These are phyloP conservation scores for Erpornis zantholeuca DNA, from an alignment of 2,113 vertebrate genomes.

Conservation along the genomic window DNA sequence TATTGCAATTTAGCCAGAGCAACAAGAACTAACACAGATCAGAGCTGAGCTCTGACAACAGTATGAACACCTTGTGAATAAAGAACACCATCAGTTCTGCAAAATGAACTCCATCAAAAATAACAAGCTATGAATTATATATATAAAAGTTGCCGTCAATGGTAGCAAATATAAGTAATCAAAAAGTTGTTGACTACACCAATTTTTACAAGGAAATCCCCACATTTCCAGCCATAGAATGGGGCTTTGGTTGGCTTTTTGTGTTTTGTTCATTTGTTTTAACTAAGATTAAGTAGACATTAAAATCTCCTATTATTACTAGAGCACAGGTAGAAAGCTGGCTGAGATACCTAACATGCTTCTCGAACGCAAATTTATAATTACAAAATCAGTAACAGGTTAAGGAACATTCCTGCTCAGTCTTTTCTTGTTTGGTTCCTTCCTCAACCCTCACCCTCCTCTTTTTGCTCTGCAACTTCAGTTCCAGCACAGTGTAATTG, in stretches of 20 bases:
- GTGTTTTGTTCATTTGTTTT: background rate
- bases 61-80: background rate
- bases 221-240: background rate
- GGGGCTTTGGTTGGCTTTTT: too few species aligned
- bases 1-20: background rate
- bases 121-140: background rate
- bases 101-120: background rate
- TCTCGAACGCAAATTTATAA: background rate
- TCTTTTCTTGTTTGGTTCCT: background rate
- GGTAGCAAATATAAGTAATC: background rate
- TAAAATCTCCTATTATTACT: background rate
- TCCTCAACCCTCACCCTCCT: background rate
- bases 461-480: background rate
- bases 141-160: background rate
- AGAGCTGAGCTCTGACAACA: background rate
- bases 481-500: background rate
- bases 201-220: background rate
- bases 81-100: background rate
- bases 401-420: background rate
- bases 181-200: background rate
- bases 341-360: background rate
- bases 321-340: background rate
- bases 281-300: background rate
- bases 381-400: background rate
- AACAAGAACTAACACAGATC: background rate